phyloP scores from a whole-genome alignment of 2,888 invertebrate species.

The Congeria kusceri region DNA sequence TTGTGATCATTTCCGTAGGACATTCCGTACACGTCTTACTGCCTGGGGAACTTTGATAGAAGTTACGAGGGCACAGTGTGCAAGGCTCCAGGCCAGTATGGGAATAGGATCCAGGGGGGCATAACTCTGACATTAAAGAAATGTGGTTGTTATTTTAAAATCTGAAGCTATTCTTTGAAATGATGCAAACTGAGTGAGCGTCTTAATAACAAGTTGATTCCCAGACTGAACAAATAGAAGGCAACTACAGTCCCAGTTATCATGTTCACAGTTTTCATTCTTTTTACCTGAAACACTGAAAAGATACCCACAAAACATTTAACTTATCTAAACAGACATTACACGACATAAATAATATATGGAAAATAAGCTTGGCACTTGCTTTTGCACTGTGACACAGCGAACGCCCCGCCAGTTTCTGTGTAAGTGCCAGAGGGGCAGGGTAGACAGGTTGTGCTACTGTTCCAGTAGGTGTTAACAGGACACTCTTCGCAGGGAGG shows the following conservation, averaged over 20 bases:
- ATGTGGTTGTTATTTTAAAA: no score
- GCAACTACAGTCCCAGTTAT: no score
- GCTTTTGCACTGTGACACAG: constrained; percentile 65
- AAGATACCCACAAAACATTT: not conserved
- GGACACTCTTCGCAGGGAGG: constrained; percentile 74
- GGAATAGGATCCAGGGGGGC: constrained; percentile 68
- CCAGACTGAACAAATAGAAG: no score
- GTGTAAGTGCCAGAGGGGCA: constrained; percentile 67
- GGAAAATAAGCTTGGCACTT: constrained; percentile 20
- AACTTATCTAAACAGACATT: no score
- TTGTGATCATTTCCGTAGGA: constrained; percentile 55
- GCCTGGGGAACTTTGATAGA: constrained; percentile 58
- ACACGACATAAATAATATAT: no score
- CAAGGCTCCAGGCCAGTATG: constrained; percentile 66
- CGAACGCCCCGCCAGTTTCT: constrained; percentile 56
- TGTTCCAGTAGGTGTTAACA: constrained; percentile 66
- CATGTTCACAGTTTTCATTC: not conserved
- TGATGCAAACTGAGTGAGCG: no score
- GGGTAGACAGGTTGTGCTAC: constrained; percentile 61
- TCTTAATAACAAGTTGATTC: no score
- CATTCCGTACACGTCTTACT: constrained; percentile 68
- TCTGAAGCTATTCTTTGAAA: no score
- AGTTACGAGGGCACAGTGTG: constrained; percentile 66
- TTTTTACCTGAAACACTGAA: not conserved
- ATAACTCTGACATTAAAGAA: constrained; percentile 55